Evolutionary conservation across 2,797 vertebrate genomes (phyloP).

Genomic region (Sciurus carolinensis): DNA sequence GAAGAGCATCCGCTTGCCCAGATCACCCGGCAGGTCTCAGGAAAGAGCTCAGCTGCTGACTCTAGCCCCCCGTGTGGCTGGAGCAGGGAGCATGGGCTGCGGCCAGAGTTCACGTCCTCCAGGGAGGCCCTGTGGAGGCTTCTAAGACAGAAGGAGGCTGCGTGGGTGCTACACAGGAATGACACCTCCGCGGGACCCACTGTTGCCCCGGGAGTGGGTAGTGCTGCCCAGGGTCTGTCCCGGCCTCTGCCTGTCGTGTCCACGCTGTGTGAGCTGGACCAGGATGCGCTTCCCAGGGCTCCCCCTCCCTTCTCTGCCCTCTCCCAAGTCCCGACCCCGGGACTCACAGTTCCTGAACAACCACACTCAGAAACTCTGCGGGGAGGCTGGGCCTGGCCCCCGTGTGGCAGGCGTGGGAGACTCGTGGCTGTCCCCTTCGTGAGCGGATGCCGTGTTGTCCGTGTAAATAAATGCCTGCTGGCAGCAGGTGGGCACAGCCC

Average conservation of each 20-base stretch:
- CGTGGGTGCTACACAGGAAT: not conserved
- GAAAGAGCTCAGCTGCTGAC: not conserved
- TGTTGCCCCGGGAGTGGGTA: not conserved
- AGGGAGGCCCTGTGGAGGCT: too few species aligned
- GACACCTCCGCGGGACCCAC: not conserved
- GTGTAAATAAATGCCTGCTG: conserved; percentile 86
- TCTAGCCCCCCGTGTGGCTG: not conserved
- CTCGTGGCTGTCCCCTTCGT: conserved; percentile 81
- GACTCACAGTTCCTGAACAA: not conserved
- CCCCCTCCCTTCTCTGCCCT: not conserved
- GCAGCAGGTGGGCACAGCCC: not conserved
- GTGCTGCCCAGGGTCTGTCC: not conserved
- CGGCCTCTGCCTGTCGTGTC: not conserved
- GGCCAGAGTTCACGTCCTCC: not conserved
- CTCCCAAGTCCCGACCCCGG: not conserved
- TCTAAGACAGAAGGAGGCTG: not conserved
- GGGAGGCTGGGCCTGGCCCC: not conserved
- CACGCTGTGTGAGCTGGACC: not conserved
- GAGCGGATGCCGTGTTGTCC: conserved; percentile 78
- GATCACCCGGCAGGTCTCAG: not conserved
- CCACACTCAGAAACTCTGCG: not conserved
- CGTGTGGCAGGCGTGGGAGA: conserved; percentile 62
- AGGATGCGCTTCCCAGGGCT: not conserved
- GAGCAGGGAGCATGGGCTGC: not conserved
- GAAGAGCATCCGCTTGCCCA: not conserved